phyloP scores from a whole-genome alignment of 2,888 invertebrate genomes.

The Augochlorella aurata region DNA sequence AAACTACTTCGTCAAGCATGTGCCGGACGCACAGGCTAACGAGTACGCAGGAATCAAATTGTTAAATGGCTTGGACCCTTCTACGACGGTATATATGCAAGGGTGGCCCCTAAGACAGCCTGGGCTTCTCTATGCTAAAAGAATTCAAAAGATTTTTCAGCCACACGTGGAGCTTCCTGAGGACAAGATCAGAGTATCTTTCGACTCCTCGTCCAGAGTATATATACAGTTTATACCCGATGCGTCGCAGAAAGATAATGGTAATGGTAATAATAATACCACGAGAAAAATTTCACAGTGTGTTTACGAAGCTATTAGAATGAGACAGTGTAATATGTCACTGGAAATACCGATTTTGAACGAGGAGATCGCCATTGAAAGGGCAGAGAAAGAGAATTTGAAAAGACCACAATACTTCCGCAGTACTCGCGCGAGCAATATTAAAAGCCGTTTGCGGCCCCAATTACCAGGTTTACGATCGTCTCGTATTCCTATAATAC shows the following conservation, averaged over 20 bases:
- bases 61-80: conserved; percentile 89
- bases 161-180: conserved; percentile 73
- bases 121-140: conserved; percentile 86
- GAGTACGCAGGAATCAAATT: conserved; percentile 87
- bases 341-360: conserved; percentile 83
- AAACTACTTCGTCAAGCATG: conserved; percentile 89
- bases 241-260: conserved; percentile 68
- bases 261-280: conserved; percentile 17
- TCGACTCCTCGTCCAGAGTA: conserved; percentile 85
- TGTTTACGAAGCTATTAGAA: conserved; percentile 88
- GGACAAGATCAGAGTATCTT: conserved; percentile 70
- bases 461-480: conserved; percentile 85
- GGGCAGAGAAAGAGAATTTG: conserved; percentile 69
- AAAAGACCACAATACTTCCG: conserved; percentile 21
- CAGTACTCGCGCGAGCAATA: not conserved
- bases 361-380: conserved; percentile 61
- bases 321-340: conserved; percentile 82
- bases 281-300: conserved; percentile 82
- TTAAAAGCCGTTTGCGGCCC: conserved; percentile 78
- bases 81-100: conserved; percentile 87
- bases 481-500: conserved; percentile 83
- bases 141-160: conserved; percentile 85
- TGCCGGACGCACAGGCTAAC: conserved; percentile 79
- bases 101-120: conserved; percentile 85
- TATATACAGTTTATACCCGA: conserved; percentile 86